phyloP scores from a whole-genome alignment of 2,113 vertebrate genomes.

The Pelecanus crispus region DNA sequence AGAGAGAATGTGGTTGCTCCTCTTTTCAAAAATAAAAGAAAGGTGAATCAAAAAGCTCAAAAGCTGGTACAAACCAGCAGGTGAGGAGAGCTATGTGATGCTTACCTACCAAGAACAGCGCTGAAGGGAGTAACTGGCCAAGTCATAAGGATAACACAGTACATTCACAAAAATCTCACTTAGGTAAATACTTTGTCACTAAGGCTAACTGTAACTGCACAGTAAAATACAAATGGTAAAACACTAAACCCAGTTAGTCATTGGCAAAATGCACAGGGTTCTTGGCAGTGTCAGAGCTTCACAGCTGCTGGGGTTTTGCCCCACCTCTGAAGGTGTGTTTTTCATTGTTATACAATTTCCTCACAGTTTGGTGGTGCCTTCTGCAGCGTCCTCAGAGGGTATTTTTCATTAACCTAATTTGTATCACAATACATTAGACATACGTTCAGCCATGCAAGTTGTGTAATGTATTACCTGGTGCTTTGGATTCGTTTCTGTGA shows the following conservation, averaged over 20 bases:
- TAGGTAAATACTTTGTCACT: neutral
- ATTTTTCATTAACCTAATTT: neutral
- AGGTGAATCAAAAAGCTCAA: neutral
- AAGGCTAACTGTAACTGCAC: neutral
- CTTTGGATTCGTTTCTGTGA: neutral
- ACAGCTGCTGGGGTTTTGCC: neutral
- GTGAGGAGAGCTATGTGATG: neutral
- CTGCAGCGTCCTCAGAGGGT: neutral
- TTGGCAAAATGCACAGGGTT: neutral
- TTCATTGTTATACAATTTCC: neutral
- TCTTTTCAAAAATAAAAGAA: neutral
- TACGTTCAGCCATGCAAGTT: neutral
- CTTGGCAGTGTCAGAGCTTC: neutral
- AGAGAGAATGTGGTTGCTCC: neutral
- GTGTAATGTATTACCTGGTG: neutral
- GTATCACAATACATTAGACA: fast-evolving
- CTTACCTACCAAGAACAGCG: neutral
- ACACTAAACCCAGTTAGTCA: neutral
- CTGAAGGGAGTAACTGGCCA: neutral
- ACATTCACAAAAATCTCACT: neutral
- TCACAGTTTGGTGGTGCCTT: neutral
- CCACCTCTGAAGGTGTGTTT: neutral
- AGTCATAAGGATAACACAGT: neutral
- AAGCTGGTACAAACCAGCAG: neutral
- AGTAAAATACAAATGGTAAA: neutral